These are phyloP conservation scores for Baronia brevicornis DNA, from an alignment of 2,888 invertebrate species.

Conservation along the genomic window DNA sequence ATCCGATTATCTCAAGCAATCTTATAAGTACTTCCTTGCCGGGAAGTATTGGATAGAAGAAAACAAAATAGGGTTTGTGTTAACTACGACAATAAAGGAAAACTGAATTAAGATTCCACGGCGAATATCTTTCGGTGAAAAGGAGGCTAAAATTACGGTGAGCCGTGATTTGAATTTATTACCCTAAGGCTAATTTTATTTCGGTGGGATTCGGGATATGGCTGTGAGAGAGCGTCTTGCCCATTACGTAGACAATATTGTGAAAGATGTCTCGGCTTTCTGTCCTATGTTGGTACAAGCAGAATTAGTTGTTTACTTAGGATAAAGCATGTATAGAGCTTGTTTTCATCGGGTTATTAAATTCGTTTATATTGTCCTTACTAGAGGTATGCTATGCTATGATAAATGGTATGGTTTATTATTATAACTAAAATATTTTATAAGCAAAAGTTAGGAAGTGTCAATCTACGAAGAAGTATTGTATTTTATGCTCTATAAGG, in stretches of 20 bases:
- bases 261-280: conserved; percentile 39
- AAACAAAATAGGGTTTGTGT: conserved; percentile 43
- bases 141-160: conserved; percentile 62
- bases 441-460: too few relatives aligned
- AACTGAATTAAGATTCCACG: conserved; percentile 66
- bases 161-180: conserved; percentile 72
- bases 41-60: conserved; percentile 29
- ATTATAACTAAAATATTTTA: too few relatives aligned
- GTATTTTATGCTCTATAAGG: too few relatives aligned
- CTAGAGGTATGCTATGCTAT: too few relatives aligned
- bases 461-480: too few relatives aligned
- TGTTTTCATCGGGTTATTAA: too few relatives aligned
- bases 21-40: conserved; percentile 16
- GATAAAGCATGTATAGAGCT: conserved; percentile 6
- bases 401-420: too few relatives aligned
- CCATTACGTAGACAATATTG: conserved; percentile 53
- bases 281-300: conserved; percentile 45
- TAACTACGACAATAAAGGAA: conserved; percentile 58
- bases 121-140: conserved; percentile 62
- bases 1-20: conserved; percentile 25
- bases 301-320: conserved; percentile 32
- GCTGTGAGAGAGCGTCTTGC: conserved; percentile 34
- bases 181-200: conserved; percentile 68
- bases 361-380: too few relatives aligned
- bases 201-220: conserved; percentile 43